phyloP scores from a whole-genome alignment of 1,140 invertebrate genomes.

The Brachionus manjavacas region DNA sequence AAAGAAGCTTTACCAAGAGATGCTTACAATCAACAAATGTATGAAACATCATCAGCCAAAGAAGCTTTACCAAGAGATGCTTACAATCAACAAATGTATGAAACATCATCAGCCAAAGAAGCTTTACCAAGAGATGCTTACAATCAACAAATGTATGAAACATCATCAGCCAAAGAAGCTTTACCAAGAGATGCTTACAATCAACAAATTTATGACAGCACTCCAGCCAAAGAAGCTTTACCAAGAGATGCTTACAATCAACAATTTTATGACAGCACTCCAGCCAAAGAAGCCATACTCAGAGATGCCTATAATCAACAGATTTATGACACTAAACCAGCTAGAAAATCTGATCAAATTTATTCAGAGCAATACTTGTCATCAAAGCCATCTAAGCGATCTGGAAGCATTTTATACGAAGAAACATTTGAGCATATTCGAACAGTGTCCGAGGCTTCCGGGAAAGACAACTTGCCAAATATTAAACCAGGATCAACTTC shows the following conservation, averaged over 20 bases:
- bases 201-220: background rate
- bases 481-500: background rate
- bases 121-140: no score
- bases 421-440: conserved; percentile 17
- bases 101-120: background rate
- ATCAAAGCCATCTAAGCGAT: background rate
- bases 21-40: background rate
- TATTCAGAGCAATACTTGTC: background rate
- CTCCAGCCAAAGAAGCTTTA: background rate
- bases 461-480: background rate
- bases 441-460: background rate
- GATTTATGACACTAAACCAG: background rate
- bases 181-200: background rate
- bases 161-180: background rate
- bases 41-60: background rate
- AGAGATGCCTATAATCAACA: background rate
- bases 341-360: background rate
- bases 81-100: no score
- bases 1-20: background rate
- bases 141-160: no score
- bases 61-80: background rate
- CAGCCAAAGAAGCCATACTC: background rate
- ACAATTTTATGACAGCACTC: background rate
- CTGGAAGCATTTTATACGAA: background rate
- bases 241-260: background rate